Conservation (phyloP, 2,113 vertebrate species). For the Charadrius vociferus region DNA sequence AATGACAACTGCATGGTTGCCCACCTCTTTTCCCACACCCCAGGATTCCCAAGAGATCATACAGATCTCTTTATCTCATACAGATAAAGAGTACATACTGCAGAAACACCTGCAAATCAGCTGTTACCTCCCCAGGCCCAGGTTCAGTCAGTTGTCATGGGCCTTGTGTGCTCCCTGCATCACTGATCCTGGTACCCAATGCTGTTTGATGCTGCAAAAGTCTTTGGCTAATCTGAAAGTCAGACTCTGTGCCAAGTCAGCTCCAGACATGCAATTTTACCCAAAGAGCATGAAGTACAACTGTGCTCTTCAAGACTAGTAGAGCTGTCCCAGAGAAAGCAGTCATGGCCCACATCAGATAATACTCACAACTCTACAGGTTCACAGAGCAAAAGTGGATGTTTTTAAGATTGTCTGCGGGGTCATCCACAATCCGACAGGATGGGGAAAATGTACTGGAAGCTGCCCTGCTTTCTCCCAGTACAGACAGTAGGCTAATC, state of each 20-base stretch:
- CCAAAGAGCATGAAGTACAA: background rate
- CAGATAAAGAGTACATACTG: too few species aligned
- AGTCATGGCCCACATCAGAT: background rate
- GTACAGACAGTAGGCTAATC: background rate
- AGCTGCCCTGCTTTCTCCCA: background rate
- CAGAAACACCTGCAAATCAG: background rate
- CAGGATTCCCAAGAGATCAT: background rate
- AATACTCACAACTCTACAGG: background rate
- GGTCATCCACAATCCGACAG: background rate
- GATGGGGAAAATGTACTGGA: background rate
- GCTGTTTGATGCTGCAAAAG: background rate
- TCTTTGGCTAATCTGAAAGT: background rate
- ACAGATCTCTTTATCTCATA: too few species aligned
- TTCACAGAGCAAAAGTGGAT: background rate
- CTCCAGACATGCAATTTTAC: background rate
- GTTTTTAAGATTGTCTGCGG: background rate
- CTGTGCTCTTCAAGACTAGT: background rate
- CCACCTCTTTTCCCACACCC: background rate
- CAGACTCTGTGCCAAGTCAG: background rate
- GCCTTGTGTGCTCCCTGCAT: background rate
- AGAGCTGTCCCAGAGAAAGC: background rate
- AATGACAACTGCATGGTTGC: background rate
- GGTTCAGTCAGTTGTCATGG: background rate
- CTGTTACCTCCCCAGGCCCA: background rate
- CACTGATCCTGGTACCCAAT: background rate